A percentile compares a stretch with the other conserved stretches of the same genome.
These are phyloP conservation scores for Hippoglossus hippoglossus DNA, from an alignment of 2,797 vertebrate genomes.

Conservation along the genomic window DNA sequence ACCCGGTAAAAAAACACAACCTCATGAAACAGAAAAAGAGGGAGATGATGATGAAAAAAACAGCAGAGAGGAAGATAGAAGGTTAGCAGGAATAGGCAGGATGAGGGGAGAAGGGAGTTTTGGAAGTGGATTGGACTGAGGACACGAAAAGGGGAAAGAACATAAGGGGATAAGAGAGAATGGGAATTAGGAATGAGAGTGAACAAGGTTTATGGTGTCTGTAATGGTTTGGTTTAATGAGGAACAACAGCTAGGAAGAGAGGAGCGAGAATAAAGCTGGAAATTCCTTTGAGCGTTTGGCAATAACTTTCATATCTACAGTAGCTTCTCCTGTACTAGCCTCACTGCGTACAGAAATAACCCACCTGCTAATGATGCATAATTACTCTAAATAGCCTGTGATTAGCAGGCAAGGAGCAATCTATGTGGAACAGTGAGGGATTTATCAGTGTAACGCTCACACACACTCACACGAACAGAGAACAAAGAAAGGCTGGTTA, in stretches of 20 bases:
- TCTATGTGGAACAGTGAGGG: constrained; percentile 23
- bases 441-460: constrained; percentile 26
- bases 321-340: constrained; percentile 15
- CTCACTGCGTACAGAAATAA: constrained; percentile 24
- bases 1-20: constrained; percentile 31
- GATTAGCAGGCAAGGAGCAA: constrained; percentile 51
- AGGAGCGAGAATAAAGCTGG: constrained; percentile 4
- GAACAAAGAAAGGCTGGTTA: constrained; percentile 44
- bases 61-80: not conserved
- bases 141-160: constrained; percentile 14
- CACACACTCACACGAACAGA: constrained; percentile 35
- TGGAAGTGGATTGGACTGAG: constrained; percentile 13
- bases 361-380: constrained; percentile 50
- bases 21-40: constrained; percentile 33
- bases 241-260: constrained; percentile 14
- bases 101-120: constrained; percentile 3
- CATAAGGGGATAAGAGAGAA: not conserved
- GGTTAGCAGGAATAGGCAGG: not conserved
- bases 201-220: constrained; percentile 20
- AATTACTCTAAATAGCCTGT: constrained; percentile 57
- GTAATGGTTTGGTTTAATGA: constrained; percentile 8
- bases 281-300: constrained; percentile 7
- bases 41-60: constrained; percentile 17
- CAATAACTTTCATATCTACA: constrained; percentile 21
- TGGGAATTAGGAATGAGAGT: not conserved